phyloP scores from a whole-genome alignment of 1,140 invertebrate genomes.

The Drosophila sechellia region DNA sequence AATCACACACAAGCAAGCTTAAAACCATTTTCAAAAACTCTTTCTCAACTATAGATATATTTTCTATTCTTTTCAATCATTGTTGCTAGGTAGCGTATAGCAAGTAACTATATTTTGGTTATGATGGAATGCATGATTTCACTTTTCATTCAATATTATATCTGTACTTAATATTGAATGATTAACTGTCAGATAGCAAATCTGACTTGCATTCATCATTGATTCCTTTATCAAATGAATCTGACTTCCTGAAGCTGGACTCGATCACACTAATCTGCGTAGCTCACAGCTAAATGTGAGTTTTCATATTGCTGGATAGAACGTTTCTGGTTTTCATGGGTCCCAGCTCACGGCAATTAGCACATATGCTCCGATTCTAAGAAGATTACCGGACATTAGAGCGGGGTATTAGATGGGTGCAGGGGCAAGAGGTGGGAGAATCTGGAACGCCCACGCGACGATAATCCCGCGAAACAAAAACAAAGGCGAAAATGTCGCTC shows the following conservation, averaged over 20 bases:
- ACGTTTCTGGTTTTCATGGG: not conserved
- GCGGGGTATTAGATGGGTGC: not conserved
- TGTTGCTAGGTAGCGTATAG: not conserved
- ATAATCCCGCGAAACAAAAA: conserved; percentile 31
- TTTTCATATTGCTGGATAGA: not conserved
- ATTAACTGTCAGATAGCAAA: too few relatives aligned
- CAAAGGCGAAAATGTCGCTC: conserved; percentile 63
- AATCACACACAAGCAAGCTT: too few relatives aligned
- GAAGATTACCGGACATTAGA: not conserved
- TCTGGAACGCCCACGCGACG: conserved; percentile 36
- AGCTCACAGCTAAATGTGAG: not conserved
- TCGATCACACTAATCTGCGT: not conserved
- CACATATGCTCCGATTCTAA: conserved; percentile 12
- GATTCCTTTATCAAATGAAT: not conserved
- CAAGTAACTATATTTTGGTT: too few relatives aligned
- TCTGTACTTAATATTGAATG: too few relatives aligned
- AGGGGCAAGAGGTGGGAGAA: not conserved
- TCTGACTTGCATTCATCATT: too few relatives aligned
- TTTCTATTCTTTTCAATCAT: too few relatives aligned
- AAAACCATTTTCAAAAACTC: not conserved
- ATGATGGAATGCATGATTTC: too few relatives aligned
- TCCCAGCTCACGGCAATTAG: conserved; percentile 5
- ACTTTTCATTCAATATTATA: too few relatives aligned
- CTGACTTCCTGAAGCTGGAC: not conserved
- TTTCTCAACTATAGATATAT: not conserved